Evolutionary conservation across 2,888 invertebrate species (phyloP).

Genomic region (Hermaeophaga mercurialis): DNA sequence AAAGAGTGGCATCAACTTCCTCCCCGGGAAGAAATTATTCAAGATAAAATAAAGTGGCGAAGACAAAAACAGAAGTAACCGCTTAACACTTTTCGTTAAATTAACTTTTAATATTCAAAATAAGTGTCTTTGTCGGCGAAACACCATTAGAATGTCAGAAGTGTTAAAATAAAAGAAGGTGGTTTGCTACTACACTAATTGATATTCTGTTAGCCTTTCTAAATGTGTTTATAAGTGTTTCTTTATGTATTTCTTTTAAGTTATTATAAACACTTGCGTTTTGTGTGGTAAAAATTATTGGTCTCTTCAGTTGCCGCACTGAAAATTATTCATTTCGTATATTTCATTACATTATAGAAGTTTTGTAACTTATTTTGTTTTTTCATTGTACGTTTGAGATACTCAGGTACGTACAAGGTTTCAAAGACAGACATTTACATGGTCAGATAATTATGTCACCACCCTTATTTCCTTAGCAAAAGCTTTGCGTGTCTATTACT

Average conservation of each 20-base stretch:
- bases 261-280: slow-evolving; percentile 1
- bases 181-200: slow-evolving; percentile 22
- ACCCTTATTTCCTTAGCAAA: slow-evolving; percentile 3
- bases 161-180: slow-evolving; percentile 22
- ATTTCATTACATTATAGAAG: too few relatives aligned
- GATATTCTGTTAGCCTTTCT: slow-evolving; percentile 24
- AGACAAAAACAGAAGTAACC: slow-evolving; percentile 1
- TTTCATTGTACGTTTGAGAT: neutral
- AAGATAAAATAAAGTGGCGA: slow-evolving; percentile 7
- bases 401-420: slow-evolving; percentile 16
- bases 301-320: too few relatives aligned
- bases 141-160: slow-evolving; percentile 21
- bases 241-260: slow-evolving; percentile 17
- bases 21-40: slow-evolving; percentile 2
- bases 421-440: slow-evolving; percentile 19
- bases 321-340: too few relatives aligned
- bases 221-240: slow-evolving; percentile 18
- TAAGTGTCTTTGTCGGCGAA: slow-evolving; percentile 26
- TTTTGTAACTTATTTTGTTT: neutral
- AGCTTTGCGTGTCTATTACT: slow-evolving; percentile 8
- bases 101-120: slow-evolving; percentile 23
- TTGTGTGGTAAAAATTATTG: neutral
- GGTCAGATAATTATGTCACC: slow-evolving; percentile 21
- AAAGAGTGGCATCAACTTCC: neutral
- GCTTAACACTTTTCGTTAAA: neutral